Percentiles rank a stretch among this genome's conserved stretches.
These are phyloP conservation scores for Ips typographus DNA, from an alignment of 1,140 invertebrate species.

Conservation along the genomic window DNA sequence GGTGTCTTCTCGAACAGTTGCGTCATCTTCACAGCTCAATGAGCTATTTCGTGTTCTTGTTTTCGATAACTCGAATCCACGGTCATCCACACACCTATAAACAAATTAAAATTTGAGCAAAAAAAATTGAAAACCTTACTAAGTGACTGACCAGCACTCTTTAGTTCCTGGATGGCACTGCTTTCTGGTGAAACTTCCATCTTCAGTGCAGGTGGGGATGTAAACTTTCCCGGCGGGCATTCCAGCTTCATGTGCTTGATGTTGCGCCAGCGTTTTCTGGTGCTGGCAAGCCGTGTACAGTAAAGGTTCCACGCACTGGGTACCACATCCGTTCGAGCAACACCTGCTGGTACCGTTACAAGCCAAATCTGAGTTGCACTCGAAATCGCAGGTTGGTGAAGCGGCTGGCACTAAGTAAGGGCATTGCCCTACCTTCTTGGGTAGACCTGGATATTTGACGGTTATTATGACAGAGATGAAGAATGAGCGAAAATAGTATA, in stretches of 20 bases:
- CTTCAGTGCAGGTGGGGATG: constrained; percentile 74
- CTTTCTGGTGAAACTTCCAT: constrained; percentile 74
- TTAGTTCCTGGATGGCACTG: constrained; percentile 77
- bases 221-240: constrained; percentile 72
- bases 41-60: constrained; percentile 53
- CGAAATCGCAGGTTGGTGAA: constrained; percentile 69
- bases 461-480: no score
- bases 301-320: constrained; percentile 72
- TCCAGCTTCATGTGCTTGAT: constrained; percentile 73
- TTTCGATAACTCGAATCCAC: constrained; percentile 76
- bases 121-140: background rate
- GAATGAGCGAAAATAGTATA: no score
- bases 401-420: constrained; percentile 78
- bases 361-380: constrained; percentile 74
- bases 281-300: constrained; percentile 68
- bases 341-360: constrained; percentile 71
- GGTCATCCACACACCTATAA: constrained; percentile 72
- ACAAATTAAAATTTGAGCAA: background rate
- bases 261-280: constrained; percentile 64
- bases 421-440: constrained; percentile 75
- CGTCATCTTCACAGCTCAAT: constrained; percentile 47
- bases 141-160: constrained; percentile 68
- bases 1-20: constrained; percentile 38
- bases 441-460: constrained; percentile 54
- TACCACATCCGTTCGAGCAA: constrained; percentile 84